Evolutionary conservation across 92 coral and sea anemone genomes (phyloP).

Genomic region (Bergia sp.): DNA sequence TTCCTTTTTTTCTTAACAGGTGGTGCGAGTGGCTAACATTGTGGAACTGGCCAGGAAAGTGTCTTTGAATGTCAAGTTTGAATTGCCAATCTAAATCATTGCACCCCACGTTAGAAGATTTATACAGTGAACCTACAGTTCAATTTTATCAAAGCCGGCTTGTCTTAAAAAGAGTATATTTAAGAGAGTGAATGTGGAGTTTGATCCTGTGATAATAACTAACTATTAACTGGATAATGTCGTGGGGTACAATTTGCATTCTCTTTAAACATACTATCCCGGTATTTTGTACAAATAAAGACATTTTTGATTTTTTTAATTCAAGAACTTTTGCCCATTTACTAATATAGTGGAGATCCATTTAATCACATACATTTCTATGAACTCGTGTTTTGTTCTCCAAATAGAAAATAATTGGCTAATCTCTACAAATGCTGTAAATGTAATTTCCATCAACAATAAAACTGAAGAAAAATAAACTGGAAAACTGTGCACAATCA

Average conservation of each 20-base stretch:
- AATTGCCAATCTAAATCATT: conserved; percentile 78
- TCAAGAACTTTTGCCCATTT: not conserved
- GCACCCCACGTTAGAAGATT: not conserved
- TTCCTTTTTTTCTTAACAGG: conserved; percentile 55
- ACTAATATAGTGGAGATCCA: not conserved
- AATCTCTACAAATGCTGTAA: not conserved
- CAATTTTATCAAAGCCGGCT: not conserved
- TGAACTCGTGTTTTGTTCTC: not conserved
- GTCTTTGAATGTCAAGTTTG: conserved; percentile 93
- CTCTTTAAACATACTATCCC: not conserved
- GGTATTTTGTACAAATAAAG: not conserved
- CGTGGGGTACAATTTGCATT: not conserved
- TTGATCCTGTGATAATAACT: not conserved
- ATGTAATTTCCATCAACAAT: conserved; percentile 1
- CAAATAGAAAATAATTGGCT: not conserved
- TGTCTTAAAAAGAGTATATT: not conserved
- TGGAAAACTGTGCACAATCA: not conserved
- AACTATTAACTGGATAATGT: not conserved
- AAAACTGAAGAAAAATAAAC: not conserved
- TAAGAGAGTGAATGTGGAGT: not conserved
- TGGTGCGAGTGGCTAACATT: conserved; percentile 93
- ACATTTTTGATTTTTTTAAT: not conserved
- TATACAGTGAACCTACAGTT: conserved; percentile 12
- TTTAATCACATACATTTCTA: not conserved
- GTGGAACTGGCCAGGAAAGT: conserved; percentile 93